Evolutionary conservation across 1,140 invertebrate genomes (phyloP), one percentile per base, ranked within the genome.

Genomic region (Caenorhabditis inopinata): DNA sequence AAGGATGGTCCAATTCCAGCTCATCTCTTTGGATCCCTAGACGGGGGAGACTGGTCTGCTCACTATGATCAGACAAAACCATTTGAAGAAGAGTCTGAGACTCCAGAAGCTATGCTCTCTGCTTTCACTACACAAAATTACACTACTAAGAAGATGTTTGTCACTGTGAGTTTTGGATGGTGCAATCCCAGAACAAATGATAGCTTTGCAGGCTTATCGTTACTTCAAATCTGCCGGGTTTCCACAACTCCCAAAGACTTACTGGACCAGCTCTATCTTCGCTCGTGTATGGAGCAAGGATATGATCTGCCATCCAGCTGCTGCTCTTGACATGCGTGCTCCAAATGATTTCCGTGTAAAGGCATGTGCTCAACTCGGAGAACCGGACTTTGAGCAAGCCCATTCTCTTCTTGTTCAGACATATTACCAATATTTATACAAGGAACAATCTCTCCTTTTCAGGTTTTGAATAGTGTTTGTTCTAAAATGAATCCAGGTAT

Each of bases 1-100:
- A 62, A 82, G 86, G 68, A 86, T 83, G 88, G 86, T 0, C 93
- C 93, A 0, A 91, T 94, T 79, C 93, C 93, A 1, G 93, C 92
- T 0, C 93, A 94, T 89, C 85, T 94, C 2, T 77, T 84, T 27
- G 84, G 81, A 29, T 75, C 62, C n/a, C 11, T 80, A 9, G 78
- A 80, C 5, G 81, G 78, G 46, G 78, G 75, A 38, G 79, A 83
- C 82, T 83, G 83, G 83, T 82, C 81, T 12, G 82, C 62, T 18
- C 82, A 83, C 32, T 83, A 80, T 35, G 68, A 80, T 14, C 51
- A 82, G 14, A 83, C 83, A 16, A 83, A 83, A 27, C 83, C 83
- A 29, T 83, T 74, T 49, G 83, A 82, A 16, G 77, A 83, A 9
- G 82, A 83, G 25, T 79, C 82, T 27, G 47, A 53, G 25, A 58